Percentiles rank a stretch among this genome's conserved stretches.
Evolutionary conservation across 2,113 vertebrate species (phyloP).

Genomic region (Chelonoidis abingdonii): DNA sequence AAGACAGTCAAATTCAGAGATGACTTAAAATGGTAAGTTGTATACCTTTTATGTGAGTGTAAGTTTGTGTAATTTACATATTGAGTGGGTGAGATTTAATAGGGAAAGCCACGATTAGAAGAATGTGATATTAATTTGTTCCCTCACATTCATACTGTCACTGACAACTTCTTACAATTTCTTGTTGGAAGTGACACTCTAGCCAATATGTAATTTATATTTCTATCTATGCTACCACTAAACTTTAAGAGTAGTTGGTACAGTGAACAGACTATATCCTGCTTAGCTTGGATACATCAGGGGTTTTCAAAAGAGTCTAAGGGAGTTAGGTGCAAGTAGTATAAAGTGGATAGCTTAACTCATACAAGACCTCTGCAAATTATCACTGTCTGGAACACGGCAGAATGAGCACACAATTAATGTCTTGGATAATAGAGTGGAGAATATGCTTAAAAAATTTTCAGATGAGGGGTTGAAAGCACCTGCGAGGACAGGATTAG

Average conservation of each 20-base stretch:
- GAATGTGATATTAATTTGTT: not conserved
- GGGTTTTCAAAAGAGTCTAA: not conserved
- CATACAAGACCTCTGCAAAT: not conserved
- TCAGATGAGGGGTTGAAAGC: too few relatives aligned
- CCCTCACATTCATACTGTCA: slow-evolving; percentile 6
- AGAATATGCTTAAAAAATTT: too few relatives aligned
- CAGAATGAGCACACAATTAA: too few relatives aligned
- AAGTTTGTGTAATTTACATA: not conserved
- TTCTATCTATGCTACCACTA: not conserved
- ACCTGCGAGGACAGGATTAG: too few relatives aligned
- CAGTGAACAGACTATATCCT: slow-evolving; percentile 24
- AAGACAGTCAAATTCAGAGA: not conserved
- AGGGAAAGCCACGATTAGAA: not conserved
- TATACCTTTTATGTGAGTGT: not conserved
- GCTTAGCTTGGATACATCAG: slow-evolving; percentile 28
- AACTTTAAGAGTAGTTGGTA: slow-evolving; percentile 7
- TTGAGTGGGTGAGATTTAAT: not conserved
- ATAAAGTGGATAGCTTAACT: not conserved
- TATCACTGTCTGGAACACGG: not conserved
- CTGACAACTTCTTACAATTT: slow-evolving; percentile 6
- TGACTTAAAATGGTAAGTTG: not conserved
- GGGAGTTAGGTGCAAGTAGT: not conserved
- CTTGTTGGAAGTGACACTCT: slow-evolving; percentile 26
- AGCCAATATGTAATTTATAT: slow-evolving; percentile 41
- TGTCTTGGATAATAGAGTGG: too few relatives aligned